Percentiles rank a stretch among this genome's conserved stretches.
These are phyloP conservation scores for Xerus inauris DNA, from an alignment of 2,113 vertebrate genomes.

Conservation along the genomic window DNA sequence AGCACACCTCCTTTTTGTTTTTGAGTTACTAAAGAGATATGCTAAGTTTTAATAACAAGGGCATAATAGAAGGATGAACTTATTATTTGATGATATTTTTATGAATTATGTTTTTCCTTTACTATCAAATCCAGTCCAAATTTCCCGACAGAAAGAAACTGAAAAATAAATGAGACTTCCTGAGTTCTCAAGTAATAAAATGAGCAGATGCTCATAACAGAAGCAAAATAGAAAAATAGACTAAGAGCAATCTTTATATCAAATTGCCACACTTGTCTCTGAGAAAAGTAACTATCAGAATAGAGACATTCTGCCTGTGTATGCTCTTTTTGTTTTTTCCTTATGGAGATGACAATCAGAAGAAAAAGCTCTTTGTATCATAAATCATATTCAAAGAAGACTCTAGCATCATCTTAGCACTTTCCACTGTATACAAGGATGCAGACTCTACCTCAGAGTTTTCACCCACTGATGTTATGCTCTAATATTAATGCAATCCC, in stretches of 20 bases:
- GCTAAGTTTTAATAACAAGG: not conserved
- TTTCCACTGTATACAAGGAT: rapidly evolving
- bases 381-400: not conserved
- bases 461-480: not conserved
- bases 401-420: not conserved
- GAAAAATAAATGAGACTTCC: not conserved
- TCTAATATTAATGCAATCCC: not conserved
- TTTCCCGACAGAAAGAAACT: not conserved
- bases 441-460: not conserved
- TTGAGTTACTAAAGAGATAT: not conserved
- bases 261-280: not conserved
- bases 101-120: not conserved
- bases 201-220: not conserved
- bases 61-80: not conserved
- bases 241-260: not conserved
- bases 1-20: not conserved
- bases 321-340: not conserved
- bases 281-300: not conserved
- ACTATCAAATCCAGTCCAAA: not conserved
- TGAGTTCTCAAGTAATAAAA: not conserved
- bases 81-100: not conserved
- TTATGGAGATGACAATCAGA: not conserved
- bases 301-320: not conserved
- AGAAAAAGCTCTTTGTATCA: not conserved
- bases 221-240: not conserved